phyloP scores from a whole-genome alignment of 2,888 invertebrate species.

The Nezara viridula region DNA sequence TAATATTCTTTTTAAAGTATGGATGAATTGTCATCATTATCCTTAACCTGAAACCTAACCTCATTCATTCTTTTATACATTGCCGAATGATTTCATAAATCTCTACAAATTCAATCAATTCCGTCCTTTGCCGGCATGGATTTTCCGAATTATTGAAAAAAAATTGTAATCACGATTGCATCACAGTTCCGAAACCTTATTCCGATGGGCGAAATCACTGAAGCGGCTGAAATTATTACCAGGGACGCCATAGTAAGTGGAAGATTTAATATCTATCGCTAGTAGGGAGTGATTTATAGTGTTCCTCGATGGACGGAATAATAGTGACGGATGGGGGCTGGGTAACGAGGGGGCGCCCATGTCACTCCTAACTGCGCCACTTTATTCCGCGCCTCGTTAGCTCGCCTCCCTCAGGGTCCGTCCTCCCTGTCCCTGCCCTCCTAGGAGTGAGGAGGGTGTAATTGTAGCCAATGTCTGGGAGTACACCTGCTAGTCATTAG shows the following conservation, averaged over 20 bases:
- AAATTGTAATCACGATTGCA: not conserved
- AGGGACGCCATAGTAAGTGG: not conserved
- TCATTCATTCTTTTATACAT: too few relatives aligned
- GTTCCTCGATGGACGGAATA: slow-evolving; percentile 34
- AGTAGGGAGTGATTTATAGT: slow-evolving; percentile 8
- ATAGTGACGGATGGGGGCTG: slow-evolving; percentile 23
- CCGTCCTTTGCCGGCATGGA: not conserved
- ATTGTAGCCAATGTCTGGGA: not conserved
- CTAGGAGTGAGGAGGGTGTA: not conserved
- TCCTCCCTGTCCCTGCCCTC: not conserved
- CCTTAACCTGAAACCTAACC: too few relatives aligned
- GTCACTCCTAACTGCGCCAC: slow-evolving; percentile 16
- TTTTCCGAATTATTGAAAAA: not conserved
- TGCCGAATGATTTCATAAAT: too few relatives aligned
- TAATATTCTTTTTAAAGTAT: too few relatives aligned
- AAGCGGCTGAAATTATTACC: slow-evolving; percentile 17
- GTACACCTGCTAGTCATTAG: not conserved
- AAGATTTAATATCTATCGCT: slow-evolving; percentile 41
- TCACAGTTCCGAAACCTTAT: not conserved
- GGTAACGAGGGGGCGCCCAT: not conserved
- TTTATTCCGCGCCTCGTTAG: slow-evolving; percentile 37
- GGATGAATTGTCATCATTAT: too few relatives aligned
- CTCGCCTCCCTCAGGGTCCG: not conserved
- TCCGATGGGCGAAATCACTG: not conserved
- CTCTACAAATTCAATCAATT: too few relatives aligned